phyloP scores from a whole-genome alignment of 1,140 invertebrate genomes.

The Harpegnathos saltator region DNA sequence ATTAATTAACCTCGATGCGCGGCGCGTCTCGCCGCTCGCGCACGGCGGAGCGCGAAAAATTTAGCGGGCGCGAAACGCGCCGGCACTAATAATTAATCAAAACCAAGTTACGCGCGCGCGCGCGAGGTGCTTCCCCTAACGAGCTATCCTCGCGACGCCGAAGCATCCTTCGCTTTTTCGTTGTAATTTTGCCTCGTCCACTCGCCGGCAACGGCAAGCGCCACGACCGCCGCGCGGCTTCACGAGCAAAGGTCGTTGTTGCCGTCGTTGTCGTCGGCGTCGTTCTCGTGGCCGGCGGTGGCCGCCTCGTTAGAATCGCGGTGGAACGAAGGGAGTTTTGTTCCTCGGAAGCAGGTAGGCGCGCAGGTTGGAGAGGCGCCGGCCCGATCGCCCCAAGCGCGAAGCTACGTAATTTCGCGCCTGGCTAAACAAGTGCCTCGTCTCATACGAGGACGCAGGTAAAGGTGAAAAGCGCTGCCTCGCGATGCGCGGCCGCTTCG shows the following conservation, averaged over 20 bases:
- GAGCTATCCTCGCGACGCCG: conserved; percentile 25
- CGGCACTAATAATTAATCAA: conserved; percentile 71
- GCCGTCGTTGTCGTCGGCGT: too few relatives aligned
- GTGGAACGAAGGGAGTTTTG: conserved; percentile 51
- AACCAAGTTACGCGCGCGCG: conserved; percentile 59
- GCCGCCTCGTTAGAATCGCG: conserved; percentile 58
- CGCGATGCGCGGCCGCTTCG: conserved; percentile 22
- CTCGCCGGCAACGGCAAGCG: background rate
- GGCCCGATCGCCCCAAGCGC: conserved; percentile 30
- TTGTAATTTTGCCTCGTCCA: conserved; percentile 9
- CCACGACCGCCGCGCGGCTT: background rate
- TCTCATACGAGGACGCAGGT: conserved; percentile 44
- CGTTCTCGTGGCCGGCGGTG: background rate
- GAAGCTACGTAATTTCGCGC: conserved; percentile 78
- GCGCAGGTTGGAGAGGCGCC: background rate
- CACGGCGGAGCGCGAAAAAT: conserved; percentile 55
- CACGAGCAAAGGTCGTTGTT: too few relatives aligned
- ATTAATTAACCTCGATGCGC: conserved; percentile 40
- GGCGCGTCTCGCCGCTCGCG: conserved; percentile 8
- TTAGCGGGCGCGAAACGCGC: conserved; percentile 28
- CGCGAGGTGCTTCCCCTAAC: conserved; percentile 61
- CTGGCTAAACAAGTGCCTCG: conserved; percentile 72
- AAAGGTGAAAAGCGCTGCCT: conserved; percentile 66
- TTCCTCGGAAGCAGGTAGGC: conserved; percentile 34
- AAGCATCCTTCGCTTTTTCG: background rate